phyloP scores from a whole-genome alignment of 2,888 invertebrate species.

The Suillia variegata region DNA sequence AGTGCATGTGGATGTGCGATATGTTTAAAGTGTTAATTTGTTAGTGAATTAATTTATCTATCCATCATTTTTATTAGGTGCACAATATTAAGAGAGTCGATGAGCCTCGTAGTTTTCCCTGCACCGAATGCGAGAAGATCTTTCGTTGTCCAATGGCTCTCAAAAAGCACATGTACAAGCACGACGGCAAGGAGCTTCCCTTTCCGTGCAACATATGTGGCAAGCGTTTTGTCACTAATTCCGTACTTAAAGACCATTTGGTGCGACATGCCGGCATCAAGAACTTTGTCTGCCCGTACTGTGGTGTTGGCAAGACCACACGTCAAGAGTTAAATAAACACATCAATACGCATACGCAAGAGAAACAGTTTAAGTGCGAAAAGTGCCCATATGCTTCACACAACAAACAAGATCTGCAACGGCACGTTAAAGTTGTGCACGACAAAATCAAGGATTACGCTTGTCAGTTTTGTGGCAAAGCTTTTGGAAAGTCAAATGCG shows the following conservation, averaged over 20 bases:
- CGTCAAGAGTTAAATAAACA: conserved; percentile 57
- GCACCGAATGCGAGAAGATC: conserved; percentile 56
- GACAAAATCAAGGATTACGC: no score
- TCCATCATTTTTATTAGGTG: no score
- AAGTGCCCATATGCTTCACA: conserved; percentile 55
- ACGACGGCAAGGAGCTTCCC: conserved; percentile 54
- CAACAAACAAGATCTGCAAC: conserved; percentile 52
- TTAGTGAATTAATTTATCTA: no score
- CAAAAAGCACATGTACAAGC: conserved; percentile 57
- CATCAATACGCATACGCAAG: conserved; percentile 55
- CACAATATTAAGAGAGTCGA: no score
- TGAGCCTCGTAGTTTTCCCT: no score
- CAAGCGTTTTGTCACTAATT: no score
- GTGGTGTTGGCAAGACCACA: conserved; percentile 57
- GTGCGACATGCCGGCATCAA: conserved; percentile 59
- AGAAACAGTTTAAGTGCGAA: conserved; percentile 55
- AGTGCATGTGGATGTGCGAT: no score
- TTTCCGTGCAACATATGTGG: conserved; percentile 56
- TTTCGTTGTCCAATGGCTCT: conserved; percentile 56
- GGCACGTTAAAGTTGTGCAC: conserved; percentile 53
- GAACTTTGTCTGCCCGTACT: no score
- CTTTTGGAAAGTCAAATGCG: conserved; percentile 53
- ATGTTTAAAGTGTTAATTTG: no score
- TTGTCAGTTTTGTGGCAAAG: conserved; percentile 54
- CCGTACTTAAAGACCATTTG: conserved; percentile 55